Conservation (phyloP, 2,797 vertebrate species). For the Furcifer pardalis region DNA sequence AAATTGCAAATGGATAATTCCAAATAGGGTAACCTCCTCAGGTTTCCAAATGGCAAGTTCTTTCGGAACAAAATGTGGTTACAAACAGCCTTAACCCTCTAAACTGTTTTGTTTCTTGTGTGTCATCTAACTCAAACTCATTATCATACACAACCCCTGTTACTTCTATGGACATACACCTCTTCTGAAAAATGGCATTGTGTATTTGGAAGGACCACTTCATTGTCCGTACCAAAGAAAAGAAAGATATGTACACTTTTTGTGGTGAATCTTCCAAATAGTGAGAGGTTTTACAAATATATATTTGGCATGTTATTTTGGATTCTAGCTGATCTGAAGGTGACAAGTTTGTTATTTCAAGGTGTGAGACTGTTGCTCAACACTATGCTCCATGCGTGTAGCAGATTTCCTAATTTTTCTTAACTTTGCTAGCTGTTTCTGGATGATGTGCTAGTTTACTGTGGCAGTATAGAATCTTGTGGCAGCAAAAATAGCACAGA, state of each 20-base stretch:
- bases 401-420: not conserved
- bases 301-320: not conserved
- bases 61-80: conserved; percentile 5
- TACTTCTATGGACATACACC: not conserved
- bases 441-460: not conserved
- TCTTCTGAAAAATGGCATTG: not conserved
- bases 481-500: not conserved
- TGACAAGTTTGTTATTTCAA: not conserved
- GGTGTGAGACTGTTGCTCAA: not conserved
- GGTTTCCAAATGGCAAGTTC: not conserved
- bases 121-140: no score
- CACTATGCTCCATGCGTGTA: not conserved
- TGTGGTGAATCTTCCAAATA: no score
- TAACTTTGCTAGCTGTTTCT: not conserved
- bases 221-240: no score
- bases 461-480: no score
- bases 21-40: not conserved
- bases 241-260: not conserved
- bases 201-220: not conserved
- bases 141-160: not conserved
- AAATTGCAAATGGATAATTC: not conserved
- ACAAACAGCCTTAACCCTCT: no score
- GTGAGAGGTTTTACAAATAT: not conserved
- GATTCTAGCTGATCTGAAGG: not conserved
- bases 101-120: not conserved